Evolutionary conservation across 2,797 vertebrate species (phyloP), one percentile per base, ranked within the genome.

Genomic region (Thalassophryne amazonica): DNA sequence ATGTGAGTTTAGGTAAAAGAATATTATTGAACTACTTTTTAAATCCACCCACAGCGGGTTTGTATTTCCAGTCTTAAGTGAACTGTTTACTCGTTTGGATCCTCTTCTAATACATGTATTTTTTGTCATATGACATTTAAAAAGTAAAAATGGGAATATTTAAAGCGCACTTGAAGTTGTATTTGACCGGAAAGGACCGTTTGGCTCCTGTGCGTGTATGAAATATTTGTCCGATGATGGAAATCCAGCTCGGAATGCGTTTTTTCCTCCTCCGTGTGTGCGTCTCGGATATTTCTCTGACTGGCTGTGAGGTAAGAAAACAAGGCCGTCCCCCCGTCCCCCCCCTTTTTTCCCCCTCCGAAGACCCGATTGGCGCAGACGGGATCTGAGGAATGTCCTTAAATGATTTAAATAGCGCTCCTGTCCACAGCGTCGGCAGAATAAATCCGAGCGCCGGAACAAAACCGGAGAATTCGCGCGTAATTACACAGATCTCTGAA

Each of bases 381-480:
- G 7, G 28, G 14, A 31, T 23, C 85, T 88, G 69, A 92, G 92
- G 94, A 94, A 95, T 95, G 93, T 72, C 69, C 62, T 63, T 60
- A 69, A 83, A 86, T 54, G 62, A 85, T 88, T 95, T 95, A 97
- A 95, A 95, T 83, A 87, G 76, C 61, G 4, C 64, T 21, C 50
- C 34, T 53, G 43, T 47, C 36, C 15, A n/a, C 1, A 18, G 42
- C 36, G 29, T 41, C 74, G 73, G 63, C 59, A 69, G 85, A 85
- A 60, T 76, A 67, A 82, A 47, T 71, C 61, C 32, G 67, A 81
- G 47, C 59, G 68, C 48, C 60, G 53, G 72, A 69, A 65, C 42
- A 73, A 73, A 56, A 2, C 22, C 22, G 11, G 27, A 72, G 24
- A 51, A 34, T 49, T 53, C 49, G 17, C 8, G 19, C 6, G 16